Conservation (phyloP, 2,888 invertebrate genomes). For the Ophion ventricosus region DNA sequence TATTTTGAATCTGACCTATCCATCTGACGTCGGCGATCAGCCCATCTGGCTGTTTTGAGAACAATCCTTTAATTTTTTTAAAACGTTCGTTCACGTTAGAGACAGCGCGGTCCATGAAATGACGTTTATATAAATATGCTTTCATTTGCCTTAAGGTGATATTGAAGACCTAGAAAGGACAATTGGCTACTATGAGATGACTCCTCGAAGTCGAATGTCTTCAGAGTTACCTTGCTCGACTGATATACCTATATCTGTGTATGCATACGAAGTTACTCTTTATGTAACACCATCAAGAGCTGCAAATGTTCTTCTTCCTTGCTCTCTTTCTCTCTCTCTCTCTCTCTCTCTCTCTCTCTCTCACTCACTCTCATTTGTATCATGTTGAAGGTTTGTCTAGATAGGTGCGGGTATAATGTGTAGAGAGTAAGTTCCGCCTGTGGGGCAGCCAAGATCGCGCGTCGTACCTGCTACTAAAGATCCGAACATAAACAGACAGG, state of each 20-base stretch:
- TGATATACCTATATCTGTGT: not conserved
- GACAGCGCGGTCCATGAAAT: no score
- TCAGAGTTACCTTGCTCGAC: no score
- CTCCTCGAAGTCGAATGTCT: no score
- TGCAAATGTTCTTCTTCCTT: slow-evolving; percentile 67
- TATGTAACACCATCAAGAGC: slow-evolving; percentile 20
- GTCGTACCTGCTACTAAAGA: slow-evolving; percentile 63
- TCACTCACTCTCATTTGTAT: not conserved
- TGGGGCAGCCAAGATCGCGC: slow-evolving; percentile 39
- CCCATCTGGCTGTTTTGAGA: no score
- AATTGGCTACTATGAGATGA: no score
- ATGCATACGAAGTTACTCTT: not conserved
- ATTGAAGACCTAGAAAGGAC: no score
- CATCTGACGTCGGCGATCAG: no score
- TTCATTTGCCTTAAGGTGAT: no score
- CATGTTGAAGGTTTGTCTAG: slow-evolving; percentile 20
- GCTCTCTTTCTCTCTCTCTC: slow-evolving; percentile 63
- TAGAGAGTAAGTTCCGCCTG: slow-evolving; percentile 14
- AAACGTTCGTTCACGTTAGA: no score
- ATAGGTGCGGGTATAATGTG: slow-evolving; percentile 20
- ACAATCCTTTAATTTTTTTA: no score
- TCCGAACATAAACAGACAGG: slow-evolving; percentile 66
- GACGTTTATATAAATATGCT: no score
- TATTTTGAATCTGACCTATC: no score
- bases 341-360: slow-evolving; percentile 9